Conservation (phyloP, 2,113 vertebrate species). For the Ictidomys tridecemlineatus region DNA sequence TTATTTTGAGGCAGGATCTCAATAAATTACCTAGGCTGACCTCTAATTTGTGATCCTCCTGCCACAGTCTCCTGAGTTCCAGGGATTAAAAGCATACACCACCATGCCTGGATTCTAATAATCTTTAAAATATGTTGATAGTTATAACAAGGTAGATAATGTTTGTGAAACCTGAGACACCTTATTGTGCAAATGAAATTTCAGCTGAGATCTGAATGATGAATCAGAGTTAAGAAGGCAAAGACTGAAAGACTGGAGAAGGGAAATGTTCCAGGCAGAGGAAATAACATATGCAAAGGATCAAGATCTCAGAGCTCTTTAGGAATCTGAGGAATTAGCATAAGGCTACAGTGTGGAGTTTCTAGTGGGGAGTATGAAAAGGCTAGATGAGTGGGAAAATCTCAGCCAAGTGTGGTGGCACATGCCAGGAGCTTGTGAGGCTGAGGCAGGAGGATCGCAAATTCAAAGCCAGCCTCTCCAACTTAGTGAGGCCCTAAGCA, state of each 20-base stretch:
- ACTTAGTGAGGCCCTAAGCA: too few relatives aligned
- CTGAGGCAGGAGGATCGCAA: too few relatives aligned
- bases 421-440: too few relatives aligned
- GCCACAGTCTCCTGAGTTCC: too few relatives aligned
- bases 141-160: not conserved
- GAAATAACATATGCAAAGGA: not conserved
- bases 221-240: not conserved
- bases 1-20: not conserved
- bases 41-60: too few relatives aligned
- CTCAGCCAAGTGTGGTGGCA: not conserved
- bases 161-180: not conserved
- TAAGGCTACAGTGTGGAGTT: not conserved
- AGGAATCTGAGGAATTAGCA: slow-evolving; percentile 38
- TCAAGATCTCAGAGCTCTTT: not conserved
- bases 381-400: not conserved
- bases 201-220: slow-evolving; percentile 17
- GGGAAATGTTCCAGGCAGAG: not conserved
- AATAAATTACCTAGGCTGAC: too few relatives aligned
- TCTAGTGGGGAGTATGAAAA: slow-evolving; percentile 13
- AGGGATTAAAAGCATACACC: too few relatives aligned
- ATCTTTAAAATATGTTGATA: slow-evolving; percentile 16
- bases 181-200: slow-evolving; percentile 47
- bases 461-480: too few relatives aligned
- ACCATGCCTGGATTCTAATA: not conserved
- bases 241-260: not conserved